phyloP scores from a whole-genome alignment of 1,140 invertebrate species.

The Pseudomyrmex cubaensis region DNA sequence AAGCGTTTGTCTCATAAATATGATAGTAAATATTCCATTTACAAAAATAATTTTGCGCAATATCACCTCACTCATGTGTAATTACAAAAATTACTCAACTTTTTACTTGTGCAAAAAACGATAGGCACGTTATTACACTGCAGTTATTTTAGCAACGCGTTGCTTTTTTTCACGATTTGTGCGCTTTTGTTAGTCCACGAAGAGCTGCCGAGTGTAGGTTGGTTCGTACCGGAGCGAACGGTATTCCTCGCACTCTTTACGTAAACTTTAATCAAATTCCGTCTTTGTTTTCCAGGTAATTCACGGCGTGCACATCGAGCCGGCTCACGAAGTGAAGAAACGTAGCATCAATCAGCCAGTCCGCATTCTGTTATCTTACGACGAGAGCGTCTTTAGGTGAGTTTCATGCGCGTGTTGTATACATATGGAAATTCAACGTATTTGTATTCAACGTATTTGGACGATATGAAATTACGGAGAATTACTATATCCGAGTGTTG shows the following conservation, averaged over 20 bases:
- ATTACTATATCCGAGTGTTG: slow-evolving; percentile 26
- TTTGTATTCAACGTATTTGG: neutral
- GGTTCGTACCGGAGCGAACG: too few relatives aligned
- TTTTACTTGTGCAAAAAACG: neutral
- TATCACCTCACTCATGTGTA: neutral
- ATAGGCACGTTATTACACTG: neutral
- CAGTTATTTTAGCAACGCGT: neutral
- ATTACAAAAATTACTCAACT: neutral
- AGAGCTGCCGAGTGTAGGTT: neutral
- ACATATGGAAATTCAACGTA: slow-evolving; percentile 1
- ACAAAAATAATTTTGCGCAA: neutral
- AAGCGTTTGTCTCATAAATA: neutral
- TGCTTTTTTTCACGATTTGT: neutral
- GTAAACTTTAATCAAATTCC: slow-evolving; percentile 23
- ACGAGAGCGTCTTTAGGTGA: slow-evolving; percentile 95
- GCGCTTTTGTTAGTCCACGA: neutral
- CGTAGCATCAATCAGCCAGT: slow-evolving; percentile 94
- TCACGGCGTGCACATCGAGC: slow-evolving; percentile 93
- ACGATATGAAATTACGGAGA: slow-evolving; percentile 36
- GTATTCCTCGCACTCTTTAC: neutral
- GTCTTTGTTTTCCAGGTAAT: slow-evolving; percentile 88
- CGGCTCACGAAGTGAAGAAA: slow-evolving; percentile 91
- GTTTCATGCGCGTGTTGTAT: slow-evolving; percentile 65
- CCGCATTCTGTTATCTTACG: slow-evolving; percentile 95
- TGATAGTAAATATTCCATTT: neutral